A percentile compares a stretch with the other conserved stretches of the same genome.
These are phyloP conservation scores for Aporrectodea caliginosa DNA, from an alignment of 1,140 invertebrate species.

Conservation along the genomic window DNA sequence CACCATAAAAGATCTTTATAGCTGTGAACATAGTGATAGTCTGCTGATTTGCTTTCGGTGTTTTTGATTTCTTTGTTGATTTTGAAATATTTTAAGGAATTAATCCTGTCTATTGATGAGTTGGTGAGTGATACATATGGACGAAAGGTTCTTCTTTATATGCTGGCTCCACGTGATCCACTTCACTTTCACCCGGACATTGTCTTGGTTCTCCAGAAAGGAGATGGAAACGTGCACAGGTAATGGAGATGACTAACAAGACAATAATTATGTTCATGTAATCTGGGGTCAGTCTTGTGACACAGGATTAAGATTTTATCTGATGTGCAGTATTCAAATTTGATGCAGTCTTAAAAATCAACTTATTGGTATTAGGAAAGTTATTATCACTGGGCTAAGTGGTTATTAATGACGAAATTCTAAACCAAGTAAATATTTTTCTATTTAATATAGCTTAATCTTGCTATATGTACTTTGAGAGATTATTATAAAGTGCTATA, in stretches of 20 bases:
- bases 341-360: neutral
- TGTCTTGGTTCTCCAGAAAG: slow-evolving; percentile 63
- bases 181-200: slow-evolving; percentile 52
- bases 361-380: neutral
- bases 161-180: slow-evolving; percentile 73
- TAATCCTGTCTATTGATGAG: slow-evolving; percentile 68
- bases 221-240: slow-evolving; percentile 62
- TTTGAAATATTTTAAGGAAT: slow-evolving; percentile 59
- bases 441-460: neutral
- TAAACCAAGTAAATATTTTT: neutral
- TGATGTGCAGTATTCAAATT: neutral
- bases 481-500: neutral
- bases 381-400: neutral
- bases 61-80: neutral
- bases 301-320: neutral
- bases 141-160: slow-evolving; percentile 68
- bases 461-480: neutral
- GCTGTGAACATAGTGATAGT: too few relatives aligned
- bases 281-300: neutral
- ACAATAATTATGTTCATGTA: neutral
- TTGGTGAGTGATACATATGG: slow-evolving; percentile 67
- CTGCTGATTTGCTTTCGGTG: neutral
- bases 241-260: slow-evolving; percentile 24
- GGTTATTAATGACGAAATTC: neutral
- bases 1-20: too few relatives aligned